These are phyloP conservation scores for Arctocebus calabarensis DNA, from an alignment of 2,797 vertebrate species.

Conservation along the genomic window DNA sequence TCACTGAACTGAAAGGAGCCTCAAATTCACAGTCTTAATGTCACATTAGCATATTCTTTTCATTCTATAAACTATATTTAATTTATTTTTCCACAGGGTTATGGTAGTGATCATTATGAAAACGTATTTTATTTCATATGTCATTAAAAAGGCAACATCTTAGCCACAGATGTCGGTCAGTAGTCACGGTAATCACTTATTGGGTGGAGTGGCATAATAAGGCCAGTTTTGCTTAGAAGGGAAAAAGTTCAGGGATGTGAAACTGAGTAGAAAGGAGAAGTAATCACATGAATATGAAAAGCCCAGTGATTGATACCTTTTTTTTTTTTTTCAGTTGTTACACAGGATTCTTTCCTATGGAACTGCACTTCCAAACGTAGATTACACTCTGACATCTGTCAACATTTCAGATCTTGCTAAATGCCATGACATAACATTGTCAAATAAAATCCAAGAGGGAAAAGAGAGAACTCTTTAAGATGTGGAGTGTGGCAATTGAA, in stretches of 20 bases:
- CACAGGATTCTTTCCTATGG: not conserved
- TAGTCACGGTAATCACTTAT: conserved; percentile 58
- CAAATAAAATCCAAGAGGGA: not conserved
- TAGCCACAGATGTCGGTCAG: conserved; percentile 66
- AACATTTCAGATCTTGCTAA: not conserved
- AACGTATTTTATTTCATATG: conserved; percentile 63
- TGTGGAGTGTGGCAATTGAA: not conserved
- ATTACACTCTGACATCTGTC: not conserved
- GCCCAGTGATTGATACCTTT: not conserved
- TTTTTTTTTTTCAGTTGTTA: not conserved
- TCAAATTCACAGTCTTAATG: conserved; percentile 71
- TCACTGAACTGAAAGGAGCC: conserved; percentile 52
- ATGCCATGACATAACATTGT: not conserved
- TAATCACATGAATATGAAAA: not conserved
- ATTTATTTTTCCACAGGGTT: conserved; percentile 68
- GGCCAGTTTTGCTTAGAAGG: conserved; percentile 45
- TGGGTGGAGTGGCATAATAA: conserved; percentile 7
- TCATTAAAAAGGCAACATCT: conserved; percentile 66
- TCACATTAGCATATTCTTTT: conserved; percentile 82
- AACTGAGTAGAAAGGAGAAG: conserved; percentile 28
- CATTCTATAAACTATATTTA: conserved; percentile 73
- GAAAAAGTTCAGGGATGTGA: conserved; percentile 34
- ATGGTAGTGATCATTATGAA: conserved; percentile 73
- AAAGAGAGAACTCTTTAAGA: not conserved
- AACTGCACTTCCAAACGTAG: not conserved